A percentile compares a stretch with the other conserved stretches of the same genome.
phyloP scores from a whole-genome alignment of 2,113 vertebrate genomes.

The Leptodactylus fuscus region DNA sequence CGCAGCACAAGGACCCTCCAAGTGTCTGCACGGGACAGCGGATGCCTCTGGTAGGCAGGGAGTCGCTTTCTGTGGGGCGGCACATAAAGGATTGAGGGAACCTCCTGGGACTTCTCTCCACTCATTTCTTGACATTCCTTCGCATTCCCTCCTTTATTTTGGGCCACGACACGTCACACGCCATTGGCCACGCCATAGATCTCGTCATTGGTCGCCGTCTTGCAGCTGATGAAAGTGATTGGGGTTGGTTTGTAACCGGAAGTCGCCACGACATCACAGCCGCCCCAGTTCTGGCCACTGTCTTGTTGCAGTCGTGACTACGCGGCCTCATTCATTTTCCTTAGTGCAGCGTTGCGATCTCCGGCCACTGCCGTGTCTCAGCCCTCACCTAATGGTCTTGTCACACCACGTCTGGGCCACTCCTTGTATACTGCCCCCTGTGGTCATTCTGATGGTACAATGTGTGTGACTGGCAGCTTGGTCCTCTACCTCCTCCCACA shows the following conservation, averaged over 20 bases:
- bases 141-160: neutral
- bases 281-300: too few relatives aligned
- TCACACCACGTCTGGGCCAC: neutral
- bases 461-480: neutral
- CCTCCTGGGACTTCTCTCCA: neutral
- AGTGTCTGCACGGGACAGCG: neutral
- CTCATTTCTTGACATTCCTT: neutral
- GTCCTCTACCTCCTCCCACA: neutral
- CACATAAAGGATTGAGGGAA: neutral
- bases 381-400: too few relatives aligned
- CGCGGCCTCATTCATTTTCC: too few relatives aligned
- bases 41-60: slow-evolving; percentile 38
- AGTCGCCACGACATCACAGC: too few relatives aligned
- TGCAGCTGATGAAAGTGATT: too few relatives aligned
- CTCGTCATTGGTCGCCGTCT: too few relatives aligned
- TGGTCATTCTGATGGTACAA: neutral
- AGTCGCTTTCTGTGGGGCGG: neutral
- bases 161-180: neutral
- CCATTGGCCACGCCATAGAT: too few relatives aligned
- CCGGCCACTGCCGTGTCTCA: too few relatives aligned
- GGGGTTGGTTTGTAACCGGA: too few relatives aligned
- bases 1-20: slow-evolving; percentile 4
- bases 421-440: neutral
- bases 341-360: too few relatives aligned
- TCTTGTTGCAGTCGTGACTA: too few relatives aligned